Base-by-base conservation (phyloP, 1,140 invertebrate species). In the Cotesia chilonis region DNA sequence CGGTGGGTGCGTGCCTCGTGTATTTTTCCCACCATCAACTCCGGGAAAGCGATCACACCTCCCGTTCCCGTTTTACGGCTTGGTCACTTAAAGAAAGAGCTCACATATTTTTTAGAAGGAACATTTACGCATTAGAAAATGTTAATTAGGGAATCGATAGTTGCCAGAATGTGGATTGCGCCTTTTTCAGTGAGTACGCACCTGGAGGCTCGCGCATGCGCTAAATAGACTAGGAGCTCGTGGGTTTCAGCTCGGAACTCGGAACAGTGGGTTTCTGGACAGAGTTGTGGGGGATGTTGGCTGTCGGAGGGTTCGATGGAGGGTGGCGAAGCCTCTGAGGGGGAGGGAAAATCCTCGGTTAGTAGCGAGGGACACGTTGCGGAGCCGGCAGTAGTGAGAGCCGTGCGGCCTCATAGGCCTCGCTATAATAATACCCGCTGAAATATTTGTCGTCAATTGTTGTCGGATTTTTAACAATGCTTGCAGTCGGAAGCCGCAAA, bases 331-430 rank as follows among this genome's bases (percentile, higher is more conserved):
- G 35, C 64, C 37, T 47, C 35, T 69, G n/a, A 9, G 36, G 51
- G 12, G 52, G 64, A 64, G 55, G 68, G 74, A 61, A 74, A 38
- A 67, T 60, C 41, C 72, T 70, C 60, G 73, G 67, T 83, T 82
- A 85, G 83, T 85, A 84, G 83, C 77, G 77, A 75, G 80, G 84
- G 81, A 80, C 83, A 85, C 84, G 84, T 85, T 84, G 83, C 82
- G 81, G 75, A 85, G 83, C 83, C 82, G 83, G 82, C 81, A 85
- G 84, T 85, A 85, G 81, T 78, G 78, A 82, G 76, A 77, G 84
- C 82, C 83, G 83, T 84, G 83, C 79, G 82, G 83, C 79, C 82
- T 59, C 57, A 81, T 83, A 72, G 77, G 77, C 75, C 68, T 68
- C 61, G 68, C 60, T 64, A 28, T 28, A 28, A 28, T 28, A 28